These are phyloP conservation scores for Diarsia brunnea DNA, from an alignment of 2,888 invertebrate genomes.

Conservation along the genomic window DNA sequence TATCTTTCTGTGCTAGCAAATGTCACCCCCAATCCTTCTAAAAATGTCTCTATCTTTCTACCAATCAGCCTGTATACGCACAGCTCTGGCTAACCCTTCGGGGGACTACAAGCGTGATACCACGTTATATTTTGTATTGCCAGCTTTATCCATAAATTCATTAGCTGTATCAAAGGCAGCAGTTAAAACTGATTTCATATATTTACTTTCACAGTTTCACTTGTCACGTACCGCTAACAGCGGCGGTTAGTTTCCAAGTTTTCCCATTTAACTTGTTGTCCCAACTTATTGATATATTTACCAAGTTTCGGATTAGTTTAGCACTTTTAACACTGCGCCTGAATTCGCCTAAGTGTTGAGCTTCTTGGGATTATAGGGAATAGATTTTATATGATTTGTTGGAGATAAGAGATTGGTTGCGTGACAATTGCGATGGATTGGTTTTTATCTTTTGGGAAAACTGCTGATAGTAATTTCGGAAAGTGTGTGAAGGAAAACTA, in stretches of 20 bases:
- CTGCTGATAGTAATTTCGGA: background rate
- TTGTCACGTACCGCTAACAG: conserved; percentile 68
- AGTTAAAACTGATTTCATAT: conserved; percentile 62
- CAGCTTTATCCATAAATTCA: conserved; percentile 49
- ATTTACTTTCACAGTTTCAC: conserved; percentile 68
- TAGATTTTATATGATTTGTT: conserved; percentile 48
- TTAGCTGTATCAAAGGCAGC: conserved; percentile 47
- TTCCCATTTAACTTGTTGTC: conserved; percentile 82
- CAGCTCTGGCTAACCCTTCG: background rate
- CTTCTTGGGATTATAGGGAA: conserved; percentile 23
- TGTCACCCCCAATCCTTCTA: background rate
- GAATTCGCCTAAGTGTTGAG: conserved; percentile 45
- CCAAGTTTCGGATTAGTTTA: conserved; percentile 75
- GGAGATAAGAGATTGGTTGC: conserved; percentile 16
- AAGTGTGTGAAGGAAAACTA: background rate
- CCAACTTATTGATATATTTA: conserved; percentile 82
- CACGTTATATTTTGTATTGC: conserved; percentile 40
- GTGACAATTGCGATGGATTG: background rate
- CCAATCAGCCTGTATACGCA: background rate
- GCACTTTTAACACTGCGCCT: conserved; percentile 66
- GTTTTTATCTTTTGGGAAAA: background rate
- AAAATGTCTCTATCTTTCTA: background rate
- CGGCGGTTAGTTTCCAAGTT: conserved; percentile 78
- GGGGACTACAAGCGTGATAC: background rate
- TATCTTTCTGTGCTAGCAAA: background rate